Evolutionary conservation across 2,888 invertebrate species (phyloP).

Genomic region (Lasius fuliginosus): DNA sequence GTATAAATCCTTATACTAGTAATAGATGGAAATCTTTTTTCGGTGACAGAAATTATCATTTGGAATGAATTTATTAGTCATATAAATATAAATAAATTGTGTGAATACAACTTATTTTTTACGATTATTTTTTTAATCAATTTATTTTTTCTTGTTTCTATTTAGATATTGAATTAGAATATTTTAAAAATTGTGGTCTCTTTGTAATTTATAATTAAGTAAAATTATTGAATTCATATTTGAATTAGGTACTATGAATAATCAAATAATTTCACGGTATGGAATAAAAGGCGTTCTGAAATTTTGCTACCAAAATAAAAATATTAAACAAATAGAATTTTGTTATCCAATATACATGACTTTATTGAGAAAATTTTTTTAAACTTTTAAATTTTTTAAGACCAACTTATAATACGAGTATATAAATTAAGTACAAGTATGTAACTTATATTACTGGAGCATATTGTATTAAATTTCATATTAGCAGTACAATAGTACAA

Average conservation of each 20-base stretch:
- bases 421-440: too few relatives aligned
- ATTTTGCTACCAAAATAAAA: background rate
- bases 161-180: background rate
- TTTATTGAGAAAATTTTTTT: background rate
- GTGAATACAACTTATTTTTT: background rate
- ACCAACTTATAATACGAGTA: too few relatives aligned
- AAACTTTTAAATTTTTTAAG: background rate
- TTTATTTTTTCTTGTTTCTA: background rate
- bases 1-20: background rate
- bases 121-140: background rate
- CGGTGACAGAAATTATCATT: background rate
- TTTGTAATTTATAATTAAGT: background rate
- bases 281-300: background rate
- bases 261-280: background rate
- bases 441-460: too few relatives aligned
- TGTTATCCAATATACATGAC: background rate
- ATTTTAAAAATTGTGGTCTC: background rate
- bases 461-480: too few relatives aligned
- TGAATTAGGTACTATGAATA: background rate
- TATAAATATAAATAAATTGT: background rate
- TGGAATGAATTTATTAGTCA: background rate
- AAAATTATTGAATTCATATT: background rate
- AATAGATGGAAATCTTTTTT: background rate
- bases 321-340: background rate
- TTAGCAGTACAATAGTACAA: too few relatives aligned